A percentile compares a stretch with the other conserved stretches of the same genome.
phyloP scores from a whole-genome alignment of 2,113 vertebrate species.

The Cryptoleucopteryx plumbea region DNA sequence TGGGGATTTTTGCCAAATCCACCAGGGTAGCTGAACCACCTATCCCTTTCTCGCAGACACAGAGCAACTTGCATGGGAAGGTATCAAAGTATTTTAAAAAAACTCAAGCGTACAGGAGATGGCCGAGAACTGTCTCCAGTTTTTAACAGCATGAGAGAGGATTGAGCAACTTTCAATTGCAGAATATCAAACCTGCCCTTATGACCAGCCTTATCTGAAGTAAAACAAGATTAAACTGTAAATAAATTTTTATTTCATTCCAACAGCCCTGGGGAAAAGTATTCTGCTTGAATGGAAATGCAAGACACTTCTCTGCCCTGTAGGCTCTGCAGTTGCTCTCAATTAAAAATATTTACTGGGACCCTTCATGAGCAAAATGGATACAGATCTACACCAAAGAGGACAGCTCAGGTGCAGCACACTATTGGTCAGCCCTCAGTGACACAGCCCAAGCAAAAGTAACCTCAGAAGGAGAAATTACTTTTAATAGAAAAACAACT shows the following conservation, averaged over 20 bases:
- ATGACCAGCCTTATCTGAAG: neutral
- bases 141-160: neutral
- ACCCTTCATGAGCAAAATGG: neutral
- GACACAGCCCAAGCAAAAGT: neutral
- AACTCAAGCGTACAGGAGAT: neutral
- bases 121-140: neutral
- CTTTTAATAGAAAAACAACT: neutral
- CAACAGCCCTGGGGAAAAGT: neutral
- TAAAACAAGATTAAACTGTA: neutral
- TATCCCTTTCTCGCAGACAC: neutral
- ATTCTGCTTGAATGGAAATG: neutral
- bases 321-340: neutral
- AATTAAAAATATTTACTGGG: neutral
- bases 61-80: neutral
- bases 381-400: neutral
- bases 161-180: neutral
- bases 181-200: neutral
- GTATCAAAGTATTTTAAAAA: neutral
- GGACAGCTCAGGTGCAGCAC: neutral
- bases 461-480: neutral
- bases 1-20: neutral
- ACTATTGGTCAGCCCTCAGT: neutral
- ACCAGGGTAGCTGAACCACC: neutral
- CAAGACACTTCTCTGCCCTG: neutral
- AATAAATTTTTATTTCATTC: neutral